phyloP scores from a whole-genome alignment of 2,888 invertebrate genomes.

The Polyploca ridens region DNA sequence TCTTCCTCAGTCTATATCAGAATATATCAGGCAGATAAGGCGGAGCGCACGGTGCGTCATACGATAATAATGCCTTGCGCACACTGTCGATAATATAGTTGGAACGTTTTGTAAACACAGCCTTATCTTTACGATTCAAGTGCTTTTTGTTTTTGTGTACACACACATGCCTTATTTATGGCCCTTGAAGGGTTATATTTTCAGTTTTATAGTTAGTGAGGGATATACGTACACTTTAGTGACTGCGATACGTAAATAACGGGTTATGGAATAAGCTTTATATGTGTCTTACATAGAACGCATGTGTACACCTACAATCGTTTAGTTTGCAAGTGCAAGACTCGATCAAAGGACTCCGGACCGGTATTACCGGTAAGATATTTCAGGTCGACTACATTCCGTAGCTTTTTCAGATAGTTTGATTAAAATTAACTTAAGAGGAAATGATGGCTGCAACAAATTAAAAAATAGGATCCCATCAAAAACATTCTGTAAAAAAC shows the following conservation, averaged over 20 bases:
- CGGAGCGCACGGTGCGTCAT: neutral
- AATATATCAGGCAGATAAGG: constrained; percentile 6
- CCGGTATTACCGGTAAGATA: no score
- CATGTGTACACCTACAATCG: no score
- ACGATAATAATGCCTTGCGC: constrained; percentile 41
- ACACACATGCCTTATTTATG: constrained; percentile 11
- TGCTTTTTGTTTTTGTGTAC: constrained; percentile 27
- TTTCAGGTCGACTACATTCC: no score
- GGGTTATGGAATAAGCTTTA: neutral
- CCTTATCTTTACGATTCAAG: constrained; percentile 43
- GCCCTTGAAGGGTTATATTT: neutral
- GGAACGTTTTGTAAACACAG: constrained; percentile 55
- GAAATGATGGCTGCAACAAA: no score
- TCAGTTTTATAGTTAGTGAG: constrained; percentile 1
- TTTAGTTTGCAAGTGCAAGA: no score
- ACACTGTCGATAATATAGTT: constrained; percentile 40
- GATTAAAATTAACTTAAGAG: no score
- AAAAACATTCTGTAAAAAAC: no score
- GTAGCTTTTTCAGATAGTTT: no score
- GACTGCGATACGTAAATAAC: neutral
- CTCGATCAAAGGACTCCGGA: no score
- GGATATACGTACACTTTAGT: neutral
- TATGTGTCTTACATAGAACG: no score
- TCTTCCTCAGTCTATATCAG: neutral
- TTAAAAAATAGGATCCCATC: no score